A percentile compares a stretch with the other conserved stretches of the same genome.
Evolutionary conservation across 92 coral and sea anemone genomes (phyloP).

Genomic region (Paramuricea clavata): DNA sequence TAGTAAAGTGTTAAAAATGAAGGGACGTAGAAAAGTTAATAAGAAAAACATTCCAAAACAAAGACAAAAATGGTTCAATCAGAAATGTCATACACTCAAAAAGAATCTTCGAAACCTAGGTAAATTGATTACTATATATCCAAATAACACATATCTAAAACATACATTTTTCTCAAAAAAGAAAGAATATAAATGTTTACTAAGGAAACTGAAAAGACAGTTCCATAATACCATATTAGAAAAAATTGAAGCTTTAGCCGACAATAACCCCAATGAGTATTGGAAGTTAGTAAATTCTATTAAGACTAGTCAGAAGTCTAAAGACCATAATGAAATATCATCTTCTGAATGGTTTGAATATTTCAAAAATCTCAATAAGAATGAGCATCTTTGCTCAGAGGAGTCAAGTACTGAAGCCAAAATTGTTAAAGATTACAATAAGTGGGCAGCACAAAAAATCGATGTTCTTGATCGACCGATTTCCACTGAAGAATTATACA

Average conservation of each 20-base stretch:
- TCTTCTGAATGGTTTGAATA: too few species aligned
- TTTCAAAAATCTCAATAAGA: conserved; percentile 30
- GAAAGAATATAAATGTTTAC: too few species aligned
- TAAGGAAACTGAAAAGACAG: background rate
- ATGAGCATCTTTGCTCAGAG: background rate
- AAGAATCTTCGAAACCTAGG: background rate
- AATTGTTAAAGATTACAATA: conserved; percentile 37
- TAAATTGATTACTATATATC: background rate
- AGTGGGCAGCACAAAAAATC: conserved; percentile 5
- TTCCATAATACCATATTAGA: background rate
- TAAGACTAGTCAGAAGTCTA: background rate
- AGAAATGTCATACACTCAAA: background rate
- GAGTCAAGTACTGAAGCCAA: conserved; percentile 12
- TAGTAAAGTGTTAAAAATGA: background rate
- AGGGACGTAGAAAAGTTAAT: background rate
- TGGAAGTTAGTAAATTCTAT: conserved; percentile 39
- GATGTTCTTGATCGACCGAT: conserved; percentile 45
- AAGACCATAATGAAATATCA: background rate
- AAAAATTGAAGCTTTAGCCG: background rate
- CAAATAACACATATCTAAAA: background rate
- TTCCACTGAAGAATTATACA: conserved; percentile 35
- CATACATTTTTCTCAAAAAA: background rate
- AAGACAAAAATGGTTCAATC: too few species aligned
- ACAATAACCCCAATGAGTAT: background rate
- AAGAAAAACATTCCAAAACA: background rate